Percentiles rank a stretch among this genome's conserved stretches.
phyloP scores from a whole-genome alignment of 2,113 vertebrate species.

The Trachemys scripta region DNA sequence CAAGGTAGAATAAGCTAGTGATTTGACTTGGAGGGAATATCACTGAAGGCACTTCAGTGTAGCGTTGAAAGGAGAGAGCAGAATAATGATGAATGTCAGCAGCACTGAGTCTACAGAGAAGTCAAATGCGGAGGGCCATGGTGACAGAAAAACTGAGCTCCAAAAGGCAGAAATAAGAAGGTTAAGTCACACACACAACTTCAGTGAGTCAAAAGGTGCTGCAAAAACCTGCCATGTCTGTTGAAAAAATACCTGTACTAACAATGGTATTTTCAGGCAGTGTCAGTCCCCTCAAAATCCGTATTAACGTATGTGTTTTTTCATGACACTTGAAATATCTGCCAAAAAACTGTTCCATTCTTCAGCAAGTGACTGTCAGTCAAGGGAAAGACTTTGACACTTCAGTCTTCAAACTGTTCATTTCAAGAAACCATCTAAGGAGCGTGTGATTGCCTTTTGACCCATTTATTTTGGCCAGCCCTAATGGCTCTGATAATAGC shows the following conservation, averaged over 20 bases:
- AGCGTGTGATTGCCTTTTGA: slow-evolving; percentile 10
- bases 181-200: slow-evolving; percentile 44
- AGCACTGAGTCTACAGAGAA: slow-evolving; percentile 13
- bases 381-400: slow-evolving; percentile 29
- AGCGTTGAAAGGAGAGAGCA: slow-evolving; percentile 33
- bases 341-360: slow-evolving; percentile 23
- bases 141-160: slow-evolving; percentile 56
- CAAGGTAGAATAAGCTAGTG: slow-evolving; percentile 2
- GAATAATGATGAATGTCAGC: slow-evolving; percentile 40
- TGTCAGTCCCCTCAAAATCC: slow-evolving; percentile 56
- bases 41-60: background rate
- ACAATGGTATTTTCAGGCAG: slow-evolving; percentile 58
- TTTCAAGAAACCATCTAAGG: slow-evolving; percentile 9
- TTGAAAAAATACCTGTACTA: slow-evolving; percentile 10
- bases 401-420: background rate
- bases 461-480: slow-evolving; percentile 7
- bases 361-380: slow-evolving; percentile 41
- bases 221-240: slow-evolving; percentile 60
- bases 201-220: slow-evolving; percentile 36
- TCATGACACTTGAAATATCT: slow-evolving; percentile 30
- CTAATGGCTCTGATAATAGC: background rate
- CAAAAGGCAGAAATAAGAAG: slow-evolving; percentile 56
- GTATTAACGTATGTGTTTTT: slow-evolving; percentile 37
- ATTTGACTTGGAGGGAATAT: slow-evolving; percentile 45
- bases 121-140: slow-evolving; percentile 47